These are phyloP conservation scores for Microchrysa polita DNA, from an alignment of 2,888 invertebrate genomes.

Conservation along the genomic window DNA sequence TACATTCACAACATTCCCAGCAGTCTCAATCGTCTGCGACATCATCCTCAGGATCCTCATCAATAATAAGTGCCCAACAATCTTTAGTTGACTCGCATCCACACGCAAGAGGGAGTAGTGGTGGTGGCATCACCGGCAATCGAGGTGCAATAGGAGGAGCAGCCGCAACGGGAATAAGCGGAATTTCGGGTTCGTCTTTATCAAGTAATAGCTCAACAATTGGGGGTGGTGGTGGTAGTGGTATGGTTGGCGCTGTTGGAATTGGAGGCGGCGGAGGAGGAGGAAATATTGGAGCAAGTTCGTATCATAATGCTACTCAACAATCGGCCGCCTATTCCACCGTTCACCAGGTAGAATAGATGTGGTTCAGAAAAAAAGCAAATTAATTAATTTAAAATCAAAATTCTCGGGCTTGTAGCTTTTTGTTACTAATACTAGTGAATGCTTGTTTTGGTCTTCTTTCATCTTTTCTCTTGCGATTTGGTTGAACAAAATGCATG, in stretches of 20 bases:
- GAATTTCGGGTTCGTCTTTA: not conserved
- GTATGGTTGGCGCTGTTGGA: slow-evolving; percentile 35
- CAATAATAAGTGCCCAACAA: slow-evolving; percentile 15
- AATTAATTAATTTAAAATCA: slow-evolving; percentile 2
- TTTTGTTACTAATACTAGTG: slow-evolving; percentile 10
- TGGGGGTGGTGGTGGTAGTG: slow-evolving; percentile 37
- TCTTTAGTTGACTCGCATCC: slow-evolving; percentile 22
- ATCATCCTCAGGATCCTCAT: not conserved
- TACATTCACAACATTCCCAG: slow-evolving; percentile 45
- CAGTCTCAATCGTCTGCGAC: slow-evolving; percentile 21
- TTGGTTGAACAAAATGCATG: too few relatives aligned
- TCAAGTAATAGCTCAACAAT: slow-evolving; percentile 9
- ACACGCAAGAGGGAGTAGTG: slow-evolving; percentile 22
- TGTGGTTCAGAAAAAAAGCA: slow-evolving; percentile 42
- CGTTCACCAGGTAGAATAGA: slow-evolving; percentile 59
- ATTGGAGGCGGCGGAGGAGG: slow-evolving; percentile 48
- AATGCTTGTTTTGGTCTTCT: too few relatives aligned
- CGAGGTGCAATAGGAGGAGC: slow-evolving; percentile 39
- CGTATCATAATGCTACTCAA: slow-evolving; percentile 52
- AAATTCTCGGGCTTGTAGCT: slow-evolving; percentile 6
- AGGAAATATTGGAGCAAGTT: slow-evolving; percentile 55
- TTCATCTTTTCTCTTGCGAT: too few relatives aligned
- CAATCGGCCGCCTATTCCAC: slow-evolving; percentile 57
- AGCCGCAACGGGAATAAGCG: too few relatives aligned
- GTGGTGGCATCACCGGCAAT: slow-evolving; percentile 39